phyloP scores from a whole-genome alignment of 2,113 vertebrate genomes.

The Hucho hucho region DNA sequence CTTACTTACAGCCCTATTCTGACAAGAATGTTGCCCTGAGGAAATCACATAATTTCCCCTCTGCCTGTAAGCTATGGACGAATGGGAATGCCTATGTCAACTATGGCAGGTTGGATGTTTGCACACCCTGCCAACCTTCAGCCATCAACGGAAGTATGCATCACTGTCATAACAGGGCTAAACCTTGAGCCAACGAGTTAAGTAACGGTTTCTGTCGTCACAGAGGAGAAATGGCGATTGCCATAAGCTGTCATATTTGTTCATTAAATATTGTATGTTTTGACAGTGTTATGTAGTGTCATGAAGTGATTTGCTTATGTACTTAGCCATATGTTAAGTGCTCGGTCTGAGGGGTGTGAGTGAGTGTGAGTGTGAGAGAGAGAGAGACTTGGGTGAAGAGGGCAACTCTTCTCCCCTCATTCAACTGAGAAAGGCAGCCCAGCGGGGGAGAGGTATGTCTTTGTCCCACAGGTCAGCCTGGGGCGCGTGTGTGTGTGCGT shows the following conservation, averaged over 20 bases:
- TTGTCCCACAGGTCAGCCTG: constrained; percentile 14
- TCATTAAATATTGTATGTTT: no score
- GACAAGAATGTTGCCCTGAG: not conserved
- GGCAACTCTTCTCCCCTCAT: constrained; percentile 2
- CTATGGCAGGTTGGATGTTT: no score
- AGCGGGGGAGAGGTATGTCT: constrained; percentile 21
- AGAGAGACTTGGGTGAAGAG: constrained; percentile 11
- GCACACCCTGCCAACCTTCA: no score
- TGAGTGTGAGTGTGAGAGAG: not conserved
- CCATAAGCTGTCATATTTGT: no score
- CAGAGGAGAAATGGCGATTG: no score
- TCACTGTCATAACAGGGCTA: no score
- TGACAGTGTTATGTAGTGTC: no score
- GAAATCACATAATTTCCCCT: not conserved
- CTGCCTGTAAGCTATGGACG: not conserved
- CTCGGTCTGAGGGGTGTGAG: not conserved
- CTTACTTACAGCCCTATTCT: not conserved
- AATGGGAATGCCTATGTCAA: not conserved
- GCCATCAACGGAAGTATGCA: no score
- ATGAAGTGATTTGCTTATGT: no score
- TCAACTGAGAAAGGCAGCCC: constrained; percentile 14
- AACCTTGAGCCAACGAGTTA: no score
- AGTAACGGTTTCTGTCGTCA: no score
- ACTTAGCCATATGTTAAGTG: no score
- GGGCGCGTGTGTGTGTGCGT: constrained; percentile 3